phyloP scores from a whole-genome alignment of 2,888 invertebrate species.

The Deilephila elpenor region DNA sequence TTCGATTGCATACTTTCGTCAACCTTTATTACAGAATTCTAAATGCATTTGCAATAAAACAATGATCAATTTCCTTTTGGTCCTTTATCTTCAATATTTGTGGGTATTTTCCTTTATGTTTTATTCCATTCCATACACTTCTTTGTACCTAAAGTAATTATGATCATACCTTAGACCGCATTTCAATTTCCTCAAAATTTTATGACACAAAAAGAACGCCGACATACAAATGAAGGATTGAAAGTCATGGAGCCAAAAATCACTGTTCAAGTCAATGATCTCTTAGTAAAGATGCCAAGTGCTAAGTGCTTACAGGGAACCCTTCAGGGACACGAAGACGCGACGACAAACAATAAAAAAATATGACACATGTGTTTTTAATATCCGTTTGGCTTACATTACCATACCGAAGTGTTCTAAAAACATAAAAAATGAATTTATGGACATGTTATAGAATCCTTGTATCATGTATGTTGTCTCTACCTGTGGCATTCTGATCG shows the following conservation, averaged over 20 bases:
- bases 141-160: no score
- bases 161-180: no score
- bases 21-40: no score
- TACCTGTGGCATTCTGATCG: no score
- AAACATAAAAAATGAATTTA: background rate
- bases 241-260: background rate
- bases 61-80: no score
- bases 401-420: background rate
- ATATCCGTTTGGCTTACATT: background rate
- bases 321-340: background rate
- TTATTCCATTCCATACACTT: no score
- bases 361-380: slow-evolving; percentile 20
- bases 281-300: background rate
- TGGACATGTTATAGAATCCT: background rate
- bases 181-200: no score
- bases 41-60: no score
- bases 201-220: background rate
- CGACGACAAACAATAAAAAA: background rate
- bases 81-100: no score
- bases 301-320: background rate
- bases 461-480: background rate
- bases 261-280: slow-evolving; percentile 14
- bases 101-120: no score
- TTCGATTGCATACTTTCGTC: no score
- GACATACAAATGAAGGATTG: background rate